A percentile compares a stretch with the other conserved stretches of the same genome.
Evolutionary conservation across 2,888 invertebrate species (phyloP).

Genomic region (Metacarcinus magister): DNA sequence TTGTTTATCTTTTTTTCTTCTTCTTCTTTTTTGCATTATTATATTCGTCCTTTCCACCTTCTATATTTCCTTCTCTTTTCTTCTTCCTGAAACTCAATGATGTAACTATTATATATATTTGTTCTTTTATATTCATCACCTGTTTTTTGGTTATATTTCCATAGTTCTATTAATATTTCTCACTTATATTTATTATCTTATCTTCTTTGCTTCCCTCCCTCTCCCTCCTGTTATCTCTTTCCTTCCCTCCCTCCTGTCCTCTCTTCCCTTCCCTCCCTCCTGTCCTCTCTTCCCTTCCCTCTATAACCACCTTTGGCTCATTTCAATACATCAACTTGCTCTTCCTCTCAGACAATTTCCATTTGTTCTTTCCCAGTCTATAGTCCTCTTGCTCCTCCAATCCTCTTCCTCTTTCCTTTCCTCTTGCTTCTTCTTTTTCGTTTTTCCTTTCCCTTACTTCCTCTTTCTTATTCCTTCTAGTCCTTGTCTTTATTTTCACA

Average conservation of each 20-base stretch:
- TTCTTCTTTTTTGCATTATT: neutral
- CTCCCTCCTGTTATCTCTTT: neutral
- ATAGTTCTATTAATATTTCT: neutral
- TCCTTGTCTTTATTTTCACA: neutral
- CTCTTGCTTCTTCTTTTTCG: neutral
- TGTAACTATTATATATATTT: neutral
- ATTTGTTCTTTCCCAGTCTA: constrained; percentile 9
- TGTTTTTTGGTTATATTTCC: neutral
- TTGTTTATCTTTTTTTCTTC: neutral
- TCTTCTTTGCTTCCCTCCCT: neutral
- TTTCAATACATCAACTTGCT: constrained; percentile 5
- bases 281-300: neutral
- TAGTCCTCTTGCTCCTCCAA: neutral
- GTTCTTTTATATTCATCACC: neutral
- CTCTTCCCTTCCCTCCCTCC: too few species aligned
- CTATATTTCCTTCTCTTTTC: neutral
- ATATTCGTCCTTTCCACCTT: neutral
- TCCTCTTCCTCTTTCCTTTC: neutral
- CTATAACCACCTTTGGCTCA: neutral
- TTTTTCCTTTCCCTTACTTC: neutral
- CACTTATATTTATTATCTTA: neutral
- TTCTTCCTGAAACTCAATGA: neutral
- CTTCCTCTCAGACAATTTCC: neutral
- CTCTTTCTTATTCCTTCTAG: neutral
- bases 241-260: neutral